Conservation (phyloP, 2,888 invertebrate genomes). For the Elmis aenea region DNA sequence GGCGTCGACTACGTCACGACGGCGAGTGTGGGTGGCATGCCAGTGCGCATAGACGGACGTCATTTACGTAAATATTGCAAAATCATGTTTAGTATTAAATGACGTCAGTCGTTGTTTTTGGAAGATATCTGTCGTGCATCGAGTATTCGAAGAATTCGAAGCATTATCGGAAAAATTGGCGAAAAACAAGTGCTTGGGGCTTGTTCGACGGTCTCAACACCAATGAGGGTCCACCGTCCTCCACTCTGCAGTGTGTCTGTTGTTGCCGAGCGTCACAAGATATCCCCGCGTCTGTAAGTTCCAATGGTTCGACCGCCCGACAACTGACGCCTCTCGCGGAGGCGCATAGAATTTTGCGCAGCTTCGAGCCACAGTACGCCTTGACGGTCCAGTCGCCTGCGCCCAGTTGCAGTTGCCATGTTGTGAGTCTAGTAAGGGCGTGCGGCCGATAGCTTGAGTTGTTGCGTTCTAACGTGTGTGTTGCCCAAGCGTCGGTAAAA, state of each 20-base stretch:
- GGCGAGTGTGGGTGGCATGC: constrained; percentile 24
- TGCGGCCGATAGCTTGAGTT: constrained; percentile 23
- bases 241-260: constrained; percentile 6
- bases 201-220: too few relatives aligned
- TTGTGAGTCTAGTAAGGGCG: constrained; percentile 38
- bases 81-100: too few relatives aligned
- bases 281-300: background rate
- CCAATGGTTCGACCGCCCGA: constrained; percentile 8
- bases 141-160: background rate
- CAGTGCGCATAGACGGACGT: constrained; percentile 24
- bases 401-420: constrained; percentile 44
- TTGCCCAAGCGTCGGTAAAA: constrained; percentile 8
- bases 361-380: constrained; percentile 24
- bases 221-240: too few relatives aligned
- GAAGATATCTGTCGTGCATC: too few relatives aligned
- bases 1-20: constrained; percentile 25
- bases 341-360: constrained; percentile 10
- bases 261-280: constrained; percentile 14
- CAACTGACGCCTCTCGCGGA: constrained; percentile 20
- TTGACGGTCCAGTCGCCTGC: constrained; percentile 31
- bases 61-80: constrained; percentile 25
- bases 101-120: too few relatives aligned
- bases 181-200: too few relatives aligned
- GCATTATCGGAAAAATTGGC: too few relatives aligned
- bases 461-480: constrained; percentile 17